These are phyloP conservation scores for Aplochiton taeniatus DNA, from an alignment of 2,797 vertebrate genomes.

Conservation along the genomic window DNA sequence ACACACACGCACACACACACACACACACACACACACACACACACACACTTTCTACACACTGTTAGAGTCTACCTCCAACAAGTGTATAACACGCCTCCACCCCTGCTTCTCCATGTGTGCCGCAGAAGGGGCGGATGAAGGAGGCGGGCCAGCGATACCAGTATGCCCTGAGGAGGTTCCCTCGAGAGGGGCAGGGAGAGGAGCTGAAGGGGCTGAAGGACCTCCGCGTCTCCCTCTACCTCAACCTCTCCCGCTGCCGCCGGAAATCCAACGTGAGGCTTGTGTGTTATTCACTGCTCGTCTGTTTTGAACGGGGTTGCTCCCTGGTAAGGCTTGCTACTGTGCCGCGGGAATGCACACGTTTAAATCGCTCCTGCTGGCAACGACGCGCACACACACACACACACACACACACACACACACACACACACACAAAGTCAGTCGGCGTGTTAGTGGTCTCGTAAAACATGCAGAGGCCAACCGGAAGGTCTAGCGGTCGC, in stretches of 20 bases:
- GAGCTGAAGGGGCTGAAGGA: conserved; percentile 94
- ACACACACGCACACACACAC: no score
- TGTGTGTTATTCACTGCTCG: no score
- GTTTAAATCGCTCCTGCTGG: no score
- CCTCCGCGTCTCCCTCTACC: conserved; percentile 90
- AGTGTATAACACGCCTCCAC: not conserved
- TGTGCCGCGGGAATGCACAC: no score
- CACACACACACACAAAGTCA: no score
- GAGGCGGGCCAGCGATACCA: conserved; percentile 97
- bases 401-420: no score
- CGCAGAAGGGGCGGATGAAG: conserved; percentile 98
- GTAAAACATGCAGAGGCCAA: no score
- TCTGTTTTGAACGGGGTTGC: conserved; percentile 12
- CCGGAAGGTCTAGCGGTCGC: no score
- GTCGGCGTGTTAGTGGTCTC: no score
- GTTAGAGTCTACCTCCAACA: not conserved
- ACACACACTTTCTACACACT: not conserved
- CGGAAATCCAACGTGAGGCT: conserved; percentile 95
- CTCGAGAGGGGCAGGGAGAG: conserved; percentile 91
- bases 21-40: no score
- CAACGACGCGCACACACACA: no score
- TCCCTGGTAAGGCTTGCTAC: no score
- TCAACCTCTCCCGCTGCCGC: conserved; percentile 94
- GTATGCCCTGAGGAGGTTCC: conserved; percentile 93
- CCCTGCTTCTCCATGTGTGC: conserved; percentile 3